Conservation (phyloP, 2,888 invertebrate genomes). For the Campoplex nolae region DNA sequence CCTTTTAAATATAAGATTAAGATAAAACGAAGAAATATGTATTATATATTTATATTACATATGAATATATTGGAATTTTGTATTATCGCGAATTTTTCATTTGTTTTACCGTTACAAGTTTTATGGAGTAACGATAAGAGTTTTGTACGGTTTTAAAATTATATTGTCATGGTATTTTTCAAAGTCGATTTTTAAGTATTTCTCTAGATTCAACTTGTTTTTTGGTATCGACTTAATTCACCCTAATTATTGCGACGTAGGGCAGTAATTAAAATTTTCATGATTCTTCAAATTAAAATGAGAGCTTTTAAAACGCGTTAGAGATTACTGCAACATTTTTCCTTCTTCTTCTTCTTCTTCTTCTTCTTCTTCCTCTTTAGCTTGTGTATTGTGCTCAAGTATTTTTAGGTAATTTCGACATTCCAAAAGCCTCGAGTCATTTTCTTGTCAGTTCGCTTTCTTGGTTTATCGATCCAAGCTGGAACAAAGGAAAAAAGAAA, state of each 20-base stretch:
- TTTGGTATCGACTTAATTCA: constrained; percentile 3
- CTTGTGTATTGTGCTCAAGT: constrained; percentile 23
- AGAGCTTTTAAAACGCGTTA: constrained; percentile 1
- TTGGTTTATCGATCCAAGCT: constrained; percentile 33
- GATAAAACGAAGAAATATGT: constrained; percentile 20
- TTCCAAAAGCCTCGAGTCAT: constrained; percentile 26
- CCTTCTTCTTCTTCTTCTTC: not conserved
- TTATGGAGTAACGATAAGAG: constrained; percentile 32
- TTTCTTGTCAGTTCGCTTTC: constrained; percentile 11
- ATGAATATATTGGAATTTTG: constrained; percentile 34
- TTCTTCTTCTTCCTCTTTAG: not conserved
- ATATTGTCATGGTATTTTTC: constrained; percentile 66
- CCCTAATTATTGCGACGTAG: constrained; percentile 33
- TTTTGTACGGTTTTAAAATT: constrained; percentile 54
- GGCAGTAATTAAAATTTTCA: constrained; percentile 33
- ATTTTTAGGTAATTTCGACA: constrained; percentile 51
- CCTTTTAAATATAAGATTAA: constrained; percentile 20
- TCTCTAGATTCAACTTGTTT: constrained; percentile 1
- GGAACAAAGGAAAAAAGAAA: constrained; percentile 31
- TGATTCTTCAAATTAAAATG: constrained; percentile 25
- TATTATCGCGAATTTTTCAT: constrained; percentile 4
- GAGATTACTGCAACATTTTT: constrained; percentile 28
- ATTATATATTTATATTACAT: not conserved
- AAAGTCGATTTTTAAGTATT: constrained; percentile 10
- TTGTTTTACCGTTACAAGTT: constrained; percentile 13